A percentile compares a stretch with the other conserved stretches of the same genome.
Conservation (phyloP, 1,140 invertebrate genomes). For the Cataglyphis hispanica region DNA sequence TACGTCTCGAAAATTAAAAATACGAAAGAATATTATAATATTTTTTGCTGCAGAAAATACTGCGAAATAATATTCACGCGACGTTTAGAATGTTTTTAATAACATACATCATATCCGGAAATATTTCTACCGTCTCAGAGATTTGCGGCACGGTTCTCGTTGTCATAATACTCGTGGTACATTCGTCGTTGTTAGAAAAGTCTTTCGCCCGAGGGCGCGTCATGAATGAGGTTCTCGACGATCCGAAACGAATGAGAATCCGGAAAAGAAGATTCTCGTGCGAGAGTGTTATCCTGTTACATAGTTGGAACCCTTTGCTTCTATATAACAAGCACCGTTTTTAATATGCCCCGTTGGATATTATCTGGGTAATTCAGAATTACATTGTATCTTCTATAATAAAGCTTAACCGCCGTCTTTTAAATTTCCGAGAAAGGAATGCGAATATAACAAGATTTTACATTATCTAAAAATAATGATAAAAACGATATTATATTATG, state of each 20-base stretch:
- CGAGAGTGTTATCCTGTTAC: slow-evolving; percentile 64
- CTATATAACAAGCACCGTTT: slow-evolving; percentile 19
- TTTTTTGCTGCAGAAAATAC: background rate
- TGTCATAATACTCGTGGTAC: slow-evolving; percentile 20
- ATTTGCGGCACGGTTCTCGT: background rate
- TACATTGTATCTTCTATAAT: background rate
- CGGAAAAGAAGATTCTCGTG: background rate
- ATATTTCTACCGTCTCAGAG: background rate
- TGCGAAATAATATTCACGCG: background rate
- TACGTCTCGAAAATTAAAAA: background rate
- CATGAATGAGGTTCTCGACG: slow-evolving; percentile 16
- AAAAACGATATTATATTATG: background rate
- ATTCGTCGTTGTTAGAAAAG: slow-evolving; percentile 62
- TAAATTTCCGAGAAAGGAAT: background rate
- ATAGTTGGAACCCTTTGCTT: slow-evolving; percentile 38
- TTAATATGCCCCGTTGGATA: background rate
- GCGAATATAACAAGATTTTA: background rate
- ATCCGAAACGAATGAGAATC: slow-evolving; percentile 61
- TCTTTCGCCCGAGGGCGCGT: slow-evolving; percentile 29
- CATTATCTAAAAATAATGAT: slow-evolving; percentile 2
- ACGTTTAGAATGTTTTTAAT: slow-evolving; percentile 34
- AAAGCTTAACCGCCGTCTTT: background rate
- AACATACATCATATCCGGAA: background rate
- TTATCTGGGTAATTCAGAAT: background rate
- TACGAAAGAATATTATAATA: background rate